phyloP scores from a whole-genome alignment of 2,888 invertebrate species.

The Liodrosophila aerea region DNA sequence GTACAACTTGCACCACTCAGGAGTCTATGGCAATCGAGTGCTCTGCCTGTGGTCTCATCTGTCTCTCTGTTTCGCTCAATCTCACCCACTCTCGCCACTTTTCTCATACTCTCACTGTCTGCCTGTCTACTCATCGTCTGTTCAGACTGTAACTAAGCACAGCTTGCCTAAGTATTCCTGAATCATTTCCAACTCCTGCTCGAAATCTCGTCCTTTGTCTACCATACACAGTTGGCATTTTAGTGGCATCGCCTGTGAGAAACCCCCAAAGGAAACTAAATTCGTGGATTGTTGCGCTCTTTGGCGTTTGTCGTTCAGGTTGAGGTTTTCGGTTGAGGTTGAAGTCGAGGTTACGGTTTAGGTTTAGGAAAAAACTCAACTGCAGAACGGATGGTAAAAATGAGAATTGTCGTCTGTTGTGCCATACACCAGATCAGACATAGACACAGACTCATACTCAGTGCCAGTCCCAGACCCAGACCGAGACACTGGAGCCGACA shows the following conservation, averaged over 20 bases:
- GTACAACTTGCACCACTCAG: slow-evolving; percentile 43
- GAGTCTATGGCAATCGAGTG: slow-evolving; percentile 35
- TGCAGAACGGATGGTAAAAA: slow-evolving; percentile 54
- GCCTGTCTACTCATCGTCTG: slow-evolving; percentile 16
- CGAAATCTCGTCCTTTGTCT: slow-evolving; percentile 35
- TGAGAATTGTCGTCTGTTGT: slow-evolving; percentile 60
- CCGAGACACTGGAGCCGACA: slow-evolving; percentile 1
- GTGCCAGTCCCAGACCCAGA: not conserved
- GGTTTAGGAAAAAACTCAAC: slow-evolving; percentile 48
- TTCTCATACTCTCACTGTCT: slow-evolving; percentile 13
- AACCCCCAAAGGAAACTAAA: slow-evolving; percentile 70
- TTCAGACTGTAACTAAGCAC: slow-evolving; percentile 43
- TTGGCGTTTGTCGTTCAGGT: slow-evolving; percentile 59
- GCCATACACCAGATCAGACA: slow-evolving; percentile 12
- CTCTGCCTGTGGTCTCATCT: slow-evolving; percentile 52
- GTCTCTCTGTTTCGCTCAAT: too few species aligned
- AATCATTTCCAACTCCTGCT: slow-evolving; percentile 21
- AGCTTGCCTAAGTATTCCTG: slow-evolving; percentile 57
- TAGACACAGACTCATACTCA: not conserved
- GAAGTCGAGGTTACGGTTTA: slow-evolving; percentile 25
- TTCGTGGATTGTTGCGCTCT: slow-evolving; percentile 75
- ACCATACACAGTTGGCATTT: slow-evolving; percentile 59
- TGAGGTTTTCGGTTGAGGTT: slow-evolving; percentile 30
- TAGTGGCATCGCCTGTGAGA: slow-evolving; percentile 44
- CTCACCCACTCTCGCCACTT: slow-evolving; percentile 15